These are phyloP conservation scores for Rugalucina vietnamica DNA, from an alignment of 2,888 invertebrate genomes.

Conservation along the genomic window DNA sequence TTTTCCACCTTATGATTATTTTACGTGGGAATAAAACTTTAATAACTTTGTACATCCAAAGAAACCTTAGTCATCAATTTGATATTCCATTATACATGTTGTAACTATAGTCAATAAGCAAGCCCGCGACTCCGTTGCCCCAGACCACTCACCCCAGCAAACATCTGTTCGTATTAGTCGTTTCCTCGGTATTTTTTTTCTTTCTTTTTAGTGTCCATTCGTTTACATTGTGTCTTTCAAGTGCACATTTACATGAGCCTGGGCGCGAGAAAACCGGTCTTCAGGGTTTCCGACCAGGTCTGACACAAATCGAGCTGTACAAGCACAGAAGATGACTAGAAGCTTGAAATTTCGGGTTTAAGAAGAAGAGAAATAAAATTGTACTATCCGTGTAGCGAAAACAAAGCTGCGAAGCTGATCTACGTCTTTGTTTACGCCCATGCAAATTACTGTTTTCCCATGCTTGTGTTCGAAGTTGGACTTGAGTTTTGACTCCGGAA, in stretches of 20 bases:
- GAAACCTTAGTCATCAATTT: neutral
- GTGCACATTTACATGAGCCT: too few relatives aligned
- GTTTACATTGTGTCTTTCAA: too few relatives aligned
- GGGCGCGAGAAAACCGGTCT: too few relatives aligned
- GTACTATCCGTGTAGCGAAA: too few relatives aligned
- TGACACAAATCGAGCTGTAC: too few relatives aligned
- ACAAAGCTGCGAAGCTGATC: neutral
- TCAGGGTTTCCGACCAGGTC: too few relatives aligned
- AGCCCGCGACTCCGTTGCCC: neutral
- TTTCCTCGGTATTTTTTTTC: neutral
- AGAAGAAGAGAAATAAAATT: too few relatives aligned
- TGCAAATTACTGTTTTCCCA: neutral
- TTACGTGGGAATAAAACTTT: neutral
- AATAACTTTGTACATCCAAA: neutral
- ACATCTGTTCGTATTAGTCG: neutral
- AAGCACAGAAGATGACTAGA: too few relatives aligned
- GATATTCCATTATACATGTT: neutral
- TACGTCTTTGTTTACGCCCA: neutral
- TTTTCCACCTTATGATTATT: neutral
- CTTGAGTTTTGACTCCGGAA: too few relatives aligned
- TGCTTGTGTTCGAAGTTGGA: too few relatives aligned
- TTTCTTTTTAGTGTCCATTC: neutral
- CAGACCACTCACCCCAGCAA: neutral
- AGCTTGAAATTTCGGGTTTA: too few relatives aligned
- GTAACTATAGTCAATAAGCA: neutral